phyloP scores from a whole-genome alignment of 2,797 vertebrate genomes.

The Delichon dasypus region DNA sequence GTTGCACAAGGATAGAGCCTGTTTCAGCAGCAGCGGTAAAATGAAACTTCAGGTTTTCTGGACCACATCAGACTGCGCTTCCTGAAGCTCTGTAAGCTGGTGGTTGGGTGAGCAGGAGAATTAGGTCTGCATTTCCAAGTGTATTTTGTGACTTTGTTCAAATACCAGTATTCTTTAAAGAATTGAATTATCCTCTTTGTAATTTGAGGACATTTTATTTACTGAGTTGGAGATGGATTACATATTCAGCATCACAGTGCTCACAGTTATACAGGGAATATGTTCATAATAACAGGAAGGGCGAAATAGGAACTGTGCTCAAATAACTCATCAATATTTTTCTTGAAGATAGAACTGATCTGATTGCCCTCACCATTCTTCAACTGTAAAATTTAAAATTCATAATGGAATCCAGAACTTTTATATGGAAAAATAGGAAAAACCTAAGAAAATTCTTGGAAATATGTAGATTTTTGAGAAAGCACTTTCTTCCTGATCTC shows the following conservation, averaged over 20 bases:
- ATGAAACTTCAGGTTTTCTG: not conserved
- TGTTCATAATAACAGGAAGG: not conserved
- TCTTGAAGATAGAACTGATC: not conserved
- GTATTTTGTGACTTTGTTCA: not conserved
- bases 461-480: not conserved
- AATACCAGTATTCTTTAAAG: not conserved
- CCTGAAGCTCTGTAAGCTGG: not conserved
- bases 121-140: not conserved
- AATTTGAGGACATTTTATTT: not conserved
- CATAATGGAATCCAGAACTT: not conserved
- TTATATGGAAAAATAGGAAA: not conserved
- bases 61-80: not conserved
- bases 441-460: not conserved
- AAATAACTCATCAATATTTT: not conserved
- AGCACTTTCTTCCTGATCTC: not conserved
- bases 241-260: not conserved
- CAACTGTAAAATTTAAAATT: not conserved
- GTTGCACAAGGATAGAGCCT: not conserved
- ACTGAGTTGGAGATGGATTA: not conserved
- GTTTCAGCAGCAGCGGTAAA: not conserved
- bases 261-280: not conserved
- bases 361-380: not conserved
- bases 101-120: not conserved
- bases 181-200: not conserved
- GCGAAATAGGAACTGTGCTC: not conserved